A percentile compares a stretch with the other conserved stretches of the same genome.
Evolutionary conservation across 2,888 invertebrate species (phyloP).

Genomic region (Agrilus mali): DNA sequence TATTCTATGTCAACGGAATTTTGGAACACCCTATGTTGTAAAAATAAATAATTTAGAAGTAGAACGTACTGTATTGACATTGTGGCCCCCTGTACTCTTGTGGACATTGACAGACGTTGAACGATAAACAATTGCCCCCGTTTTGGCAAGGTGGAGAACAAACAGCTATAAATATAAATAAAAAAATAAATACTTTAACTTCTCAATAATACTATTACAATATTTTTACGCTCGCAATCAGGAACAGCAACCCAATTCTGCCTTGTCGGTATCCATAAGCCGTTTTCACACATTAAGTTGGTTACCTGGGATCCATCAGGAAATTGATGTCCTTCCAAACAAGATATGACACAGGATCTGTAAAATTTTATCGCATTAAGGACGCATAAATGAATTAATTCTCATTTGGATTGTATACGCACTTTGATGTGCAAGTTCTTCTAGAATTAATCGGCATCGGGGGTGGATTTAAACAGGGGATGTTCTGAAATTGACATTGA

Average conservation of each 20-base stretch:
- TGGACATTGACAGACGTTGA: conserved; percentile 69
- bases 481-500: conserved; percentile 61
- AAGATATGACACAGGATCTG: conserved; percentile 56
- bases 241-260: conserved; percentile 49
- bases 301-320: conserved; percentile 57
- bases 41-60: conserved; percentile 1
- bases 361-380: conserved; percentile 10
- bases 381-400: not conserved
- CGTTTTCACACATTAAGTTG: conserved; percentile 55
- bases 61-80: conserved; percentile 52
- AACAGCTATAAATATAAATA: conserved; percentile 35
- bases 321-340: conserved; percentile 53
- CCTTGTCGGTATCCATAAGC: conserved; percentile 57
- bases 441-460: conserved; percentile 52
- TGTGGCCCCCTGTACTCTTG: conserved; percentile 55
- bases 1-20: too few relatives aligned
- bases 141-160: conserved; percentile 65
- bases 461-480: conserved; percentile 55
- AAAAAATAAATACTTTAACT: conserved; percentile 4
- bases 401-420: conserved; percentile 26
- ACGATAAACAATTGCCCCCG: conserved; percentile 67
- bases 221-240: conserved; percentile 53
- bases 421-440: conserved; percentile 52
- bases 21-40: not conserved
- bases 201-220: not conserved